Conservation (phyloP, 2,888 invertebrate genomes). For the Melitaea athalia region DNA sequence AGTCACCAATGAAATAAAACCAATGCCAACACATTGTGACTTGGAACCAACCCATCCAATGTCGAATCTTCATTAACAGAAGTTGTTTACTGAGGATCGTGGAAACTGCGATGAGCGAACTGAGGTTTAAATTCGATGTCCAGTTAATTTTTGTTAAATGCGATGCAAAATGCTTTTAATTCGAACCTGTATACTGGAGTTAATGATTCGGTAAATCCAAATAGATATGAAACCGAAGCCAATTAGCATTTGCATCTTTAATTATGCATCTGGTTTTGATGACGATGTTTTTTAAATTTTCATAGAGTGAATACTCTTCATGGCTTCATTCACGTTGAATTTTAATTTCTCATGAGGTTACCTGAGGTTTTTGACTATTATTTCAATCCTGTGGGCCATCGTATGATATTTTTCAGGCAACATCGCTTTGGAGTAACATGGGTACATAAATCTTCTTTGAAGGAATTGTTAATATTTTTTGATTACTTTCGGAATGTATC, state of each 20-base stretch:
- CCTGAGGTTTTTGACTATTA: no score
- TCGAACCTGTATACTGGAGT: slow-evolving; percentile 4
- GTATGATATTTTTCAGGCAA: no score
- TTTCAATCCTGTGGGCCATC: no score
- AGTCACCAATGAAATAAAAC: background rate
- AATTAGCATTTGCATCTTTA: background rate
- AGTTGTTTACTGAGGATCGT: slow-evolving; percentile 56
- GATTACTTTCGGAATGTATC: no score
- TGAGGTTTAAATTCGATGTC: slow-evolving; percentile 23
- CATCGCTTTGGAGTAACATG: no score
- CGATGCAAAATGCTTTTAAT: slow-evolving; percentile 16
- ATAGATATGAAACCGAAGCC: no score
- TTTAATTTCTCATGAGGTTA: no score
- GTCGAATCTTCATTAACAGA: slow-evolving; percentile 60
- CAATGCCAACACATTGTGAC: slow-evolving; percentile 16
- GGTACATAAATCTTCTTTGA: no score
- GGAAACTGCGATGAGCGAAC: slow-evolving; percentile 36
- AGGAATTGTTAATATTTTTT: no score
- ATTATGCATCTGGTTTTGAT: background rate
- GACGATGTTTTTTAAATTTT: no score
- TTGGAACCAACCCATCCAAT: slow-evolving; percentile 44
- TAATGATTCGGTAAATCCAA: slow-evolving; percentile 3
- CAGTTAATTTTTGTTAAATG: slow-evolving; percentile 29
- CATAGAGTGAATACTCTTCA: no score
- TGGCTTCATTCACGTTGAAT: no score